Evolutionary conservation across 2,113 vertebrate species (phyloP).

Genomic region (Butorides virescens): DNA sequence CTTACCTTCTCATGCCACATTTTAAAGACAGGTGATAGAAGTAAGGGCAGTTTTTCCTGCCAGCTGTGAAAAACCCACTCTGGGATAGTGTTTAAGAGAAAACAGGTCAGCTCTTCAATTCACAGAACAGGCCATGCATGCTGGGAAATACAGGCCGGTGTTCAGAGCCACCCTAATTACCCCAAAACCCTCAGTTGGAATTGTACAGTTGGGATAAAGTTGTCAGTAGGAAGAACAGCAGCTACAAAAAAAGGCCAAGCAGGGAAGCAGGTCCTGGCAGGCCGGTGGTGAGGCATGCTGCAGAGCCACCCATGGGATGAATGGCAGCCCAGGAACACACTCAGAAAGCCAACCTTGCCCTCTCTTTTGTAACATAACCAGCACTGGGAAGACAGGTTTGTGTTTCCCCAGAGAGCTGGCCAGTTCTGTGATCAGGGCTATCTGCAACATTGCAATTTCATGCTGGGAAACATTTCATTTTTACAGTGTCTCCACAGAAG

Average conservation of each 20-base stretch:
- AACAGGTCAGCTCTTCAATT: not conserved
- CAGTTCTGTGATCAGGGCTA: not conserved
- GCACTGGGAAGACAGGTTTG: not conserved
- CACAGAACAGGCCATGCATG: not conserved
- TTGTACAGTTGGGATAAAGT: not conserved
- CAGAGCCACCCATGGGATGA: fast-evolving
- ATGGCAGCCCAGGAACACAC: not conserved
- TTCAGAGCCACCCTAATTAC: not conserved
- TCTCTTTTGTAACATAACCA: not conserved
- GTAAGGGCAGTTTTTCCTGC: not conserved
- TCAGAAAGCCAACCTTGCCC: not conserved
- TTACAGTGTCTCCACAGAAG: not conserved
- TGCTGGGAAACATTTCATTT: not conserved
- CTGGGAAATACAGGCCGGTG: not conserved
- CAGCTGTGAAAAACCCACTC: not conserved
- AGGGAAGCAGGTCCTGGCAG: not conserved
- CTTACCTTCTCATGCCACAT: not conserved
- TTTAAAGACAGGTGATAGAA: not conserved
- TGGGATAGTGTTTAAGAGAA: not conserved
- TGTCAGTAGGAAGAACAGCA: not conserved
- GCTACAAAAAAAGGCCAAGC: not conserved
- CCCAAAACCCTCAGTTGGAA: not conserved
- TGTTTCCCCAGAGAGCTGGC: not conserved
- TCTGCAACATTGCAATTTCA: not conserved
- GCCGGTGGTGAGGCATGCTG: fast-evolving